A percentile compares a stretch with the other conserved stretches of the same genome.
These are phyloP conservation scores for Geodia barretti DNA, from an alignment of 37 sponge, comb jelly and placozoan genomes.

Conservation along the genomic window DNA sequence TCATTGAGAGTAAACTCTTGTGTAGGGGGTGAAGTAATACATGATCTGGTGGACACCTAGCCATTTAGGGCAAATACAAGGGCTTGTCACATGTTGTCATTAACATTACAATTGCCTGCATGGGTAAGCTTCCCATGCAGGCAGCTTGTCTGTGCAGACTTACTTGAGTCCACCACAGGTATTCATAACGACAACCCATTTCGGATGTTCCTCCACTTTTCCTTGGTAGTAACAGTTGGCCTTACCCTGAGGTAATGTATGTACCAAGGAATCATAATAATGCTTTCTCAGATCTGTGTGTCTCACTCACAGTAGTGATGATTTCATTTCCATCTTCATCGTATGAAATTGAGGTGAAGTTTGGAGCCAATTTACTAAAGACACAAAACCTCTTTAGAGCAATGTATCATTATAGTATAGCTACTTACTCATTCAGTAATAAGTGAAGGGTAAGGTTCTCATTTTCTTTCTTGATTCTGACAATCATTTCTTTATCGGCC, in stretches of 20 bases:
- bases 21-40: too few species aligned
- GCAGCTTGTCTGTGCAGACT: neutral
- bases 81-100: neutral
- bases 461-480: too few species aligned
- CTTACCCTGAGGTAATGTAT: conserved; percentile 55
- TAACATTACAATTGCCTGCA: neutral
- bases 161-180: conserved; percentile 75
- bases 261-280: too few species aligned
- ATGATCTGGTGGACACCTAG: too few species aligned
- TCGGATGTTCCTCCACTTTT: conserved; percentile 47
- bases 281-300: too few species aligned
- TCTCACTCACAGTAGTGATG: too few species aligned
- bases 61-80: too few species aligned
- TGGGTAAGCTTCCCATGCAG: neutral
- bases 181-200: conserved; percentile 67
- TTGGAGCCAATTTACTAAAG: too few species aligned
- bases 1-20: too few species aligned
- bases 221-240: conserved; percentile 87
- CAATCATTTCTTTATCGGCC: neutral
- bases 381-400: too few species aligned
- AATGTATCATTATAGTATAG: too few species aligned
- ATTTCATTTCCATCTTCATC: conserved; percentile 17
- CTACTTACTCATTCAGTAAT: neutral
- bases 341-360: conserved; percentile 24
- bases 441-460: neutral